Conservation (phyloP, 2,888 invertebrate species). For the Limnephilus auricula region DNA sequence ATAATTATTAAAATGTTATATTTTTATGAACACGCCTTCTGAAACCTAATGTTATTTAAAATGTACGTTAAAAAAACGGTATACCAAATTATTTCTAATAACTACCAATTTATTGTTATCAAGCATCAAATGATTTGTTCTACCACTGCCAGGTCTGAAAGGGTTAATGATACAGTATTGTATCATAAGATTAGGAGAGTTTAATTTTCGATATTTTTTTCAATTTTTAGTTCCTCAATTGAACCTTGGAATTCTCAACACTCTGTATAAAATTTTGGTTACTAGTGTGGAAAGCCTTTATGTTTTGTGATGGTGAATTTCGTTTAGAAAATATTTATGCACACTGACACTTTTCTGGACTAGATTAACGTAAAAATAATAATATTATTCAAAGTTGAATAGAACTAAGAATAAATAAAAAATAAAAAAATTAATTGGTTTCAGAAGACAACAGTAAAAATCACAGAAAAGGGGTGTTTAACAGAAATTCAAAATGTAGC, state of each 20-base stretch:
- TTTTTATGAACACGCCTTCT: no score
- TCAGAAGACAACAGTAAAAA: neutral
- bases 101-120: no score
- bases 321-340: neutral
- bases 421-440: neutral
- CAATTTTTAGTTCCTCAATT: neutral
- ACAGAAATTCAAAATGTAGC: no score
- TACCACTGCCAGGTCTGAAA: no score
- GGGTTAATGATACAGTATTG: no score
- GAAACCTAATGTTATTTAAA: no score
- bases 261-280: neutral
- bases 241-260: neutral
- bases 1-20: no score
- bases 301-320: neutral
- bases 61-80: no score
- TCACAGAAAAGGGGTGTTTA: neutral
- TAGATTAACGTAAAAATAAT: neutral
- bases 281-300: neutral
- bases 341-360: neutral
- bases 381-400: no score
- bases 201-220: neutral
- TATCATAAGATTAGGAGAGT: neutral
- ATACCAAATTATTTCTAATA: no score
- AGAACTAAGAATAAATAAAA: no score
- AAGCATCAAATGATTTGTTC: no score